Evolutionary conservation across 2,113 vertebrate genomes (phyloP).

Genomic region (Mormyrus lacerda): DNA sequence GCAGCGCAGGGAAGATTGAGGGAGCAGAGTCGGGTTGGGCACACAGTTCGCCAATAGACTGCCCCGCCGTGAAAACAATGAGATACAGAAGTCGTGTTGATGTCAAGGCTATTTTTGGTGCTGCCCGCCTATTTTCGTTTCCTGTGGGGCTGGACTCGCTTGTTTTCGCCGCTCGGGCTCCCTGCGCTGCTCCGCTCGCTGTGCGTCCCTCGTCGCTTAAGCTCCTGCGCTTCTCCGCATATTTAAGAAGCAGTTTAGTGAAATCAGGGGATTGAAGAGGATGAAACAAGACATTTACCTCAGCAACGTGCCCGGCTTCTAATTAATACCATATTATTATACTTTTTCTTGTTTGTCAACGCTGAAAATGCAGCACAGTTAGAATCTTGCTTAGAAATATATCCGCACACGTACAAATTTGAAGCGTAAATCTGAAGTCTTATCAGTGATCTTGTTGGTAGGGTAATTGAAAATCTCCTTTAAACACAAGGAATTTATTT

Average conservation of each 20-base stretch:
- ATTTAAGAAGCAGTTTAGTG: background rate
- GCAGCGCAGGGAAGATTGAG: slow-evolving; percentile 21
- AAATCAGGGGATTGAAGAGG: background rate
- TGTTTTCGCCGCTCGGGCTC: background rate
- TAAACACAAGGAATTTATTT: background rate
- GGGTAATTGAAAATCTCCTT: background rate
- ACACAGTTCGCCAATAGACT: slow-evolving; percentile 5
- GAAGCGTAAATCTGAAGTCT: background rate
- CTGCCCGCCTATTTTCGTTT: background rate
- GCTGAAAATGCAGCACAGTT: background rate
- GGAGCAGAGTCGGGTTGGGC: slow-evolving; percentile 24
- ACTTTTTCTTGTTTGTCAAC: background rate
- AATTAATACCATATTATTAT: background rate
- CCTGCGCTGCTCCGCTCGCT: background rate
- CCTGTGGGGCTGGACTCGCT: background rate
- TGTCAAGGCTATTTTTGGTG: slow-evolving; percentile 21
- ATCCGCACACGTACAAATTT: background rate
- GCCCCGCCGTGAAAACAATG: background rate
- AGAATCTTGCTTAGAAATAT: background rate
- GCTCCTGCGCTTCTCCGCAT: background rate
- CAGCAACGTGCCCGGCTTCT: background rate
- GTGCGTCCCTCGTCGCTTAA: background rate
- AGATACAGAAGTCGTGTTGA: slow-evolving; percentile 16
- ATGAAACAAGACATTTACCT: background rate
- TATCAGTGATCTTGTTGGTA: background rate